Percentiles rank a stretch among this genome's conserved stretches.
Evolutionary conservation across 2,888 invertebrate species (phyloP).

Genomic region (Diaphora mendica): DNA sequence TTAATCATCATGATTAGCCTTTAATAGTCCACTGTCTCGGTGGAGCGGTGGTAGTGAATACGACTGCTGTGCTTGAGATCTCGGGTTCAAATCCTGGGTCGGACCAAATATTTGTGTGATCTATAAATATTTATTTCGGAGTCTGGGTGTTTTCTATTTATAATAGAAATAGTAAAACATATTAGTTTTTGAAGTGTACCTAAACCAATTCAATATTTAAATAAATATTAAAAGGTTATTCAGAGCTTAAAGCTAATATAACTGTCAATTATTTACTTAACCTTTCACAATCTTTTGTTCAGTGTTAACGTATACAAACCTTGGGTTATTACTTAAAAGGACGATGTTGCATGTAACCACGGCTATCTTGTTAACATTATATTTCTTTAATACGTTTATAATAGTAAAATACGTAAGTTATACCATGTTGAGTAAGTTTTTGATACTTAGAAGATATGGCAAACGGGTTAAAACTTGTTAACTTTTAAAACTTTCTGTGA

Average conservation of each 20-base stretch:
- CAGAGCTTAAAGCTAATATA: neutral
- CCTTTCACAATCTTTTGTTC: neutral
- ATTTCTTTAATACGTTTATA: neutral
- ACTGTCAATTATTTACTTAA: neutral
- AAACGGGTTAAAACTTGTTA: neutral
- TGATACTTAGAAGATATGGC: neutral
- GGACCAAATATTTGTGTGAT: too few relatives aligned
- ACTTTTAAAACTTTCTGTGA: too few relatives aligned
- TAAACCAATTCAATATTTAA: too few relatives aligned
- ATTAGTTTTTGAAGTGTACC: neutral
- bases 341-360: neutral
- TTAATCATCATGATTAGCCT: too few relatives aligned
- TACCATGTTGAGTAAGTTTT: neutral
- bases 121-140: too few relatives aligned
- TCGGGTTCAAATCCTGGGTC: too few relatives aligned
- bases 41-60: too few relatives aligned
- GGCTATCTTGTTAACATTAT: neutral
- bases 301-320: neutral
- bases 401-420: neutral
- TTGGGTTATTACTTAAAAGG: neutral
- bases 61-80: too few relatives aligned
- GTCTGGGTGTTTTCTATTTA: too few relatives aligned
- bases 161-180: too few relatives aligned
- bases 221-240: neutral
- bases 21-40: too few relatives aligned